These are phyloP conservation scores for Morinoia aosen DNA, from an alignment of 2,888 invertebrate species.

Conservation along the genomic window DNA sequence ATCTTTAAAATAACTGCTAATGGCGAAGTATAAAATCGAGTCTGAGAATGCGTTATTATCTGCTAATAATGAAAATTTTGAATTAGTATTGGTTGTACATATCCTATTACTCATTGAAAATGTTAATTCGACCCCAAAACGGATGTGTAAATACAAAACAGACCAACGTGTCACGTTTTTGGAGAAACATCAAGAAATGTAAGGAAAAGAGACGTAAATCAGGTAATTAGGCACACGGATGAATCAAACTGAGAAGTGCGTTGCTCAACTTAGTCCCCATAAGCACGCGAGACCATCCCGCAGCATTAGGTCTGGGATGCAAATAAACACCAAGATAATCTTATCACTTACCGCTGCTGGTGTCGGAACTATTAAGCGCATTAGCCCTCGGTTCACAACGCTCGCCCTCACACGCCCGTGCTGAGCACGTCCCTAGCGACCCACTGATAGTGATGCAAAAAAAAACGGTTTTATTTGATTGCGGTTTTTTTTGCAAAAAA, in stretches of 20 bases:
- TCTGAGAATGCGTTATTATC: neutral
- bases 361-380: neutral
- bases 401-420: too few relatives aligned
- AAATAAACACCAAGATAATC: neutral
- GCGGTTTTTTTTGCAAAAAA: too few relatives aligned
- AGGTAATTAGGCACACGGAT: too few relatives aligned
- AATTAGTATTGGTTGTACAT: neutral
- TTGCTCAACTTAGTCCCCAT: too few relatives aligned
- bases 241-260: too few relatives aligned
- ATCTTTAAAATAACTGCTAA: neutral
- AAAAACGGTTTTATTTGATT: too few relatives aligned
- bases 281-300: neutral
- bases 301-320: neutral
- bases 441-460: too few relatives aligned
- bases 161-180: neutral
- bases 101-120: neutral
- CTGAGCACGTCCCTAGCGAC: too few relatives aligned
- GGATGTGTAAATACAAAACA: neutral
- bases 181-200: too few relatives aligned
- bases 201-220: too few relatives aligned
- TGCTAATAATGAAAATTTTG: neutral
- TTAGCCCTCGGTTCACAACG: neutral
- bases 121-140: neutral
- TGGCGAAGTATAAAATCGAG: neutral
- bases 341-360: neutral